A percentile compares a stretch with the other conserved stretches of the same genome.
Conservation (phyloP, 2,113 vertebrate species). For the Solea solea region DNA sequence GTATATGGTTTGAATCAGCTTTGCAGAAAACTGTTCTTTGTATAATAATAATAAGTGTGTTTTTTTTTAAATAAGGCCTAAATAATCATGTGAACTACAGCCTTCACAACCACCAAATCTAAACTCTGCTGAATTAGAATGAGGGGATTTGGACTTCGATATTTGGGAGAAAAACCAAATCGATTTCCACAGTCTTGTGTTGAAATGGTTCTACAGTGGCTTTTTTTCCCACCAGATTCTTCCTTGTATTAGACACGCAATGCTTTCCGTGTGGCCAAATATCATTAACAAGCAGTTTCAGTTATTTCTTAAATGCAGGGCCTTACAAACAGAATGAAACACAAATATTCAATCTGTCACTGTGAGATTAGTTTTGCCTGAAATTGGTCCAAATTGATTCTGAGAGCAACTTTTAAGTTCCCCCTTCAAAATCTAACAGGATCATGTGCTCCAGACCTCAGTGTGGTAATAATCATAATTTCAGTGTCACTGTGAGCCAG, state of each 20-base stretch:
- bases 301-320: neutral
- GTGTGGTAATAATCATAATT: conserved; percentile 42
- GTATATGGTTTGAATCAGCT: no score
- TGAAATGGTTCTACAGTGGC: no score
- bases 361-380: neutral
- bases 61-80: no score
- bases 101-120: no score
- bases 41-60: no score
- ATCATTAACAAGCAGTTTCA: conserved; percentile 5
- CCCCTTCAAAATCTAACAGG: conserved; percentile 3
- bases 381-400: conserved; percentile 10
- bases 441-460: conserved; percentile 9
- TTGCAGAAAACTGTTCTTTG: no score
- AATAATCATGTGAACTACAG: no score
- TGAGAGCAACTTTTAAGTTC: neutral
- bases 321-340: neutral
- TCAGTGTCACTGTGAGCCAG: conserved; percentile 31
- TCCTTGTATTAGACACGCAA: conserved; percentile 1
- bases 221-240: no score
- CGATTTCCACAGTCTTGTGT: no score
- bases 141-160: no score
- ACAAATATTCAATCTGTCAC: neutral
- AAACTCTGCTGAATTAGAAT: no score
- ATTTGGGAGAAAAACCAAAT: no score
- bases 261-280: conserved; percentile 5